Base-by-base conservation (phyloP, 23 tunicate species). In the Diplosoma virens region DNA sequence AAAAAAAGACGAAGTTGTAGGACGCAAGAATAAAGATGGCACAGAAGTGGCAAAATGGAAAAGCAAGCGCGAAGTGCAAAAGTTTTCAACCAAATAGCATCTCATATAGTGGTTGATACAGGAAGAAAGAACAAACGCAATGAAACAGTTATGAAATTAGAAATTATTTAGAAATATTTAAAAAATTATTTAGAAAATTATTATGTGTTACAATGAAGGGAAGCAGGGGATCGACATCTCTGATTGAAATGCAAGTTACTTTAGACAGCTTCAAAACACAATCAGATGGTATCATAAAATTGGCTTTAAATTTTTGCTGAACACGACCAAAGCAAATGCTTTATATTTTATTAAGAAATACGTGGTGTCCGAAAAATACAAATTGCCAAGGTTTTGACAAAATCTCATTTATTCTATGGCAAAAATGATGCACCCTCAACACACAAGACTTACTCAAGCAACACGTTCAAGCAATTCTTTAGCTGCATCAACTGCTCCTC, bases 371-470 rank as follows among this genome's bases (percentile, higher is more conserved):
- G n/a, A n/a, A 27, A 61, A 61, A 61, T 6, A 61, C 34, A 26
- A 3, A 61, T 61, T n/a, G 69, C 35, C n/a, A 61, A 27, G n/a
- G 34, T 61, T 61, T 29, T 6, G 69, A n/a, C 69, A 61, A 5
- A 35, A 61, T 61, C 69, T 61, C n/a, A 61, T 61, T 61, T 61
- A 26, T 20, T 16, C 63, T n/a, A n/a, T n/a, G n/a, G n/a, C n/a
- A n/a, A n/a, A n/a, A n/a, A n/a, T n/a, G n/a, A n/a, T n/a, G n/a
- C n/a, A n/a, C n/a, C n/a, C n/a, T n/a, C n/a, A n/a, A n/a, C n/a
- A n/a, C n/a, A n/a, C n/a, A n/a, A n/a, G n/a, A 55, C 24, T 55
- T 16, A 14, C 50, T 14, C 11, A 41, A 41, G 9, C 50, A 9
- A 41, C 11, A 41, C 9, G 50, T 7, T 41, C 50, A 7, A 14